Percentiles rank a stretch among this genome's conserved stretches.
Evolutionary conservation across 2,797 vertebrate genomes (phyloP).

Genomic region (Octomys mimax): DNA sequence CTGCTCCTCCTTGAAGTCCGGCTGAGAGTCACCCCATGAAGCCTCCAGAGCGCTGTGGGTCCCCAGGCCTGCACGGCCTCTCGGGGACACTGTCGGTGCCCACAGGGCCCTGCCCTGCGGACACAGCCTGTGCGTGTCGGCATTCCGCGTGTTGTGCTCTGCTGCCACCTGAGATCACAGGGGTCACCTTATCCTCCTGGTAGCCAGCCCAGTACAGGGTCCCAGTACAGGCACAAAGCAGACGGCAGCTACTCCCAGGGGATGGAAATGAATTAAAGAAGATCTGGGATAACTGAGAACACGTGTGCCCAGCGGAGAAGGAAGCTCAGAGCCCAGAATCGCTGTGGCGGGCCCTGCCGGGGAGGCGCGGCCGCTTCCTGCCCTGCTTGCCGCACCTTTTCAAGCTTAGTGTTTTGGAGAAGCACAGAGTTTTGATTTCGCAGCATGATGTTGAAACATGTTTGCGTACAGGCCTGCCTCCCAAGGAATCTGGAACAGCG

Average conservation of each 20-base stretch:
- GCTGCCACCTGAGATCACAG: neutral
- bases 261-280: neutral
- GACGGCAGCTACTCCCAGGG: neutral
- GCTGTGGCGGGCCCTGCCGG: neutral
- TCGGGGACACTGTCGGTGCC: neutral
- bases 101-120: neutral
- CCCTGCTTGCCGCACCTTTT: neutral
- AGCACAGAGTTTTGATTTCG: slow-evolving; percentile 46
- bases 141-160: neutral
- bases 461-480: slow-evolving; percentile 43
- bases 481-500: slow-evolving; percentile 44
- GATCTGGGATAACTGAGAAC: neutral
- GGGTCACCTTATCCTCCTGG: neutral
- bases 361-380: neutral
- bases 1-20: neutral
- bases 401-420: slow-evolving; percentile 39
- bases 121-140: neutral
- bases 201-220: neutral
- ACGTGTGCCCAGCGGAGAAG: neutral
- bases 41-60: neutral
- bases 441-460: slow-evolving; percentile 52
- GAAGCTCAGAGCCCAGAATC: neutral
- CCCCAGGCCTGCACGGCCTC: neutral
- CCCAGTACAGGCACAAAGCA: no score
- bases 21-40: neutral